Percentiles rank a stretch among this genome's conserved stretches.
These are phyloP conservation scores for Clarias laeviceps DNA, from an alignment of 2,797 vertebrate genomes.

Conservation along the genomic window DNA sequence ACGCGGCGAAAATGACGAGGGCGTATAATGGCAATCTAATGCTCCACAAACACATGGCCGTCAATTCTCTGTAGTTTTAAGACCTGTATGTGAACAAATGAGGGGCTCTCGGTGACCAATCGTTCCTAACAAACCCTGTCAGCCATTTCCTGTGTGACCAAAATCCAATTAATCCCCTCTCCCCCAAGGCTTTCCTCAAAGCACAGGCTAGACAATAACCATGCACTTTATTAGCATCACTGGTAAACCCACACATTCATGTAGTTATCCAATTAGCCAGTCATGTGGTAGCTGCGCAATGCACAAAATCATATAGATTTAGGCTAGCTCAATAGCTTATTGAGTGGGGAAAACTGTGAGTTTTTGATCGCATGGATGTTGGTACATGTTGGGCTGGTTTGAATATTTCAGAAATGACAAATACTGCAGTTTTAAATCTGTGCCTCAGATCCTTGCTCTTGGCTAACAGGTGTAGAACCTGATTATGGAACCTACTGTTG, in stretches of 20 bases:
- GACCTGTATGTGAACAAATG: conserved; percentile 4
- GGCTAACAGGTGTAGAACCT: too few relatives aligned
- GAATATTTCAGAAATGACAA: not conserved
- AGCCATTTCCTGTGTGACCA: conserved; percentile 18
- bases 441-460: too few relatives aligned
- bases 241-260: not conserved
- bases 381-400: not conserved
- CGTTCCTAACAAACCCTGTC: conserved; percentile 18
- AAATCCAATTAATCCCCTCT: conserved; percentile 22
- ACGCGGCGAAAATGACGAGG: conserved; percentile 40
- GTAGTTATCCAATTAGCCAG: not conserved
- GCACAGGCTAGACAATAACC: not conserved
- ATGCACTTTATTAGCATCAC: conserved; percentile 4
- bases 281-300: not conserved
- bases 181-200: not conserved
- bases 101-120: conserved; percentile 17
- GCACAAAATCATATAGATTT: not conserved
- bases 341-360: not conserved
- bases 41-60: conserved; percentile 20
- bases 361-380: not conserved
- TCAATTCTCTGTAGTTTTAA: conserved; percentile 31
- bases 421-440: not conserved
- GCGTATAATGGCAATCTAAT: conserved; percentile 28
- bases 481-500: too few relatives aligned
- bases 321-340: not conserved